Evolutionary conservation across 1,140 invertebrate species (phyloP), one percentile per base, ranked within the genome.

Genomic region (Drosophila virilis): DNA sequence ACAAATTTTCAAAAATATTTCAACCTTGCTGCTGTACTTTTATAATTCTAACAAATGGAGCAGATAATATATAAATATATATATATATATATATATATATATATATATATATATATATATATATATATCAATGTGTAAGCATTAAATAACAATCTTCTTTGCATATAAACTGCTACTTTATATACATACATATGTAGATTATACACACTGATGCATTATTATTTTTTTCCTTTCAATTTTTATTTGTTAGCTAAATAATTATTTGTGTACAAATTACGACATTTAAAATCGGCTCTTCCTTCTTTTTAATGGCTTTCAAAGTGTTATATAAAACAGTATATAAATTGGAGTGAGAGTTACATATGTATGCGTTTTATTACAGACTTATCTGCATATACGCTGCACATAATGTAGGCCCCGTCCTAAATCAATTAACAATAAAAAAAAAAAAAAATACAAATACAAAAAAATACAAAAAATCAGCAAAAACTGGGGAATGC

Each of bases 171-270:
- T 46, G 1, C 9, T n/a, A n/a, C n/a, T n/a, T 33, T 3, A 45
- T 50, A 55, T 55, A 15, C 32, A n/a, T 37, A 12, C 17, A 60
- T 42, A 68, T 43, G 33, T 17, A 33, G n/a, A 42, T 40, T 64
- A 51, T 43, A 46, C 42, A 55, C 43, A 13, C 32, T 22, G 42
- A 12, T 28, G 37, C 37, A 57, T 51, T 62, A 57, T 32, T 35
- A 57, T 35, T 81, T 66, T 40, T 71, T 28, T 28, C 22, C 22
- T 28, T 28, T 42, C 13, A n/a, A 37, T 40, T 52, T 54, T 68
- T 65, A 61, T 64, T 81, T 60, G 82, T 71, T 78, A 81, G 70
- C 82, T 81, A 85, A 85, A 85, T 81, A 86, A 65, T 78, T 84
- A 62, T 65, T 72, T 85, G 59, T 67, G 37, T 70, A 64, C 50